A percentile compares a stretch with the other conserved stretches of the same genome.
phyloP scores from a whole-genome alignment of 2,797 vertebrate genomes.

The Onychomys torridus region DNA sequence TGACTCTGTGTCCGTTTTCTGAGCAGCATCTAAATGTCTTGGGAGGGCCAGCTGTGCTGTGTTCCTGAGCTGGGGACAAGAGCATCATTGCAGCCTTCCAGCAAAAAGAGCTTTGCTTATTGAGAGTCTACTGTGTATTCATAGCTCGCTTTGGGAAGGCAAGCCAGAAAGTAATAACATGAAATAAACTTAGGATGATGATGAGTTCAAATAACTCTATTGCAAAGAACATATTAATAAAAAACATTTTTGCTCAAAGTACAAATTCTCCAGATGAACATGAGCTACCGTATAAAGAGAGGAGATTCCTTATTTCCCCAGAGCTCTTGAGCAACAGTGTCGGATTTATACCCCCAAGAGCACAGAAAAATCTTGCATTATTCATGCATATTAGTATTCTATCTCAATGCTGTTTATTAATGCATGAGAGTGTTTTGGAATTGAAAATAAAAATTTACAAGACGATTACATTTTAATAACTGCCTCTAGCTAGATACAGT shows the following conservation, averaged over 20 bases:
- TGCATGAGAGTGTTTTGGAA: conserved; percentile 84
- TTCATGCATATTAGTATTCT: conserved; percentile 85
- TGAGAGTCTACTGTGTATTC: conserved; percentile 61
- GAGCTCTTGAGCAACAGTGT: conserved; percentile 77
- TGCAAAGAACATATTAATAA: conserved; percentile 75
- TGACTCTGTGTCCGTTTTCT: conserved; percentile 14
- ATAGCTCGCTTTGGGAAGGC: conserved; percentile 48
- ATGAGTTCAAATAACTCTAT: conserved; percentile 63
- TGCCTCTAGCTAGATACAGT: conserved; percentile 56
- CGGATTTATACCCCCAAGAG: conserved; percentile 82
- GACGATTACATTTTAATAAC: conserved; percentile 70
- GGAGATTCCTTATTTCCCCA: conserved; percentile 86
- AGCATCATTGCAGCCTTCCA: neutral
- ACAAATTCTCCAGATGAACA: conserved; percentile 75
- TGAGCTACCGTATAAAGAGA: conserved; percentile 62
- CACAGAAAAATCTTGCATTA: conserved; percentile 82
- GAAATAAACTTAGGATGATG: conserved; percentile 76
- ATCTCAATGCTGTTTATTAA: conserved; percentile 84
- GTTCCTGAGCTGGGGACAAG: neutral
- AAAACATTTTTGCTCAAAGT: conserved; percentile 79
- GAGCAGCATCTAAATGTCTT: conserved; percentile 46
- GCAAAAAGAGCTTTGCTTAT: conserved; percentile 40
- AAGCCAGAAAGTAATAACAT: conserved; percentile 68
- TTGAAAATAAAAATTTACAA: conserved; percentile 77
- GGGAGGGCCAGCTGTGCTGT: conserved; percentile 8